A percentile compares a stretch with the other conserved stretches of the same genome.
These are phyloP conservation scores for Cercopithecus mona DNA, from an alignment of 2,113 vertebrate genomes.

Conservation along the genomic window DNA sequence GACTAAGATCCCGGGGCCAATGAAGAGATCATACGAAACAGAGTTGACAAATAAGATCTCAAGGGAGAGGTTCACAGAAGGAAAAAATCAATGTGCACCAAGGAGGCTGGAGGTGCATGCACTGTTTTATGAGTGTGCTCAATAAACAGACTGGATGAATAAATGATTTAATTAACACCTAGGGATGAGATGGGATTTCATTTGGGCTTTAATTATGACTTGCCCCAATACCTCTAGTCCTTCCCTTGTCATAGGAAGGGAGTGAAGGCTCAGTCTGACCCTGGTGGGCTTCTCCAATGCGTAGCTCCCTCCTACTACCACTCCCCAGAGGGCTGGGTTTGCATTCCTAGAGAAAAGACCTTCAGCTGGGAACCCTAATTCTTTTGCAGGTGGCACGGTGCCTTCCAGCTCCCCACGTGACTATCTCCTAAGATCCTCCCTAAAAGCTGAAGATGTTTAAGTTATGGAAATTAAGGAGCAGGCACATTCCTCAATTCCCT, in stretches of 20 bases:
- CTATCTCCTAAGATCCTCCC: slow-evolving; percentile 34
- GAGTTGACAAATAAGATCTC: not conserved
- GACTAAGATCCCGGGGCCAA: not conserved
- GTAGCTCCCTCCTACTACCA: not conserved
- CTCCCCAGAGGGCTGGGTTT: not conserved
- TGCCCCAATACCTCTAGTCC: not conserved
- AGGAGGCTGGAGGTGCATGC: not conserved
- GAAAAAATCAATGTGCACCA: not conserved
- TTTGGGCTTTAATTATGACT: not conserved
- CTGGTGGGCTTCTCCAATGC: not conserved
- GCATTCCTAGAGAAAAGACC: not conserved
- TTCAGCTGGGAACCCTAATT: not conserved
- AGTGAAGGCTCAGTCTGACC: not conserved
- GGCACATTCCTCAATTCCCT: not conserved
- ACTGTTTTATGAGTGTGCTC: not conserved
- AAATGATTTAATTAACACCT: not conserved
- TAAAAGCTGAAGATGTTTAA: slow-evolving; percentile 59
- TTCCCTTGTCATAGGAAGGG: not conserved
- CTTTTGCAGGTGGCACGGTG: not conserved
- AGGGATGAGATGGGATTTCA: not conserved
- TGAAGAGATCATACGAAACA: not conserved
- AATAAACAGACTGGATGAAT: not conserved
- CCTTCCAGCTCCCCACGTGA: not conserved
- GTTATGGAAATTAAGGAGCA: not conserved
- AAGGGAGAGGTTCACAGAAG: not conserved